Base-by-base conservation (phyloP, 1,140 invertebrate genomes). In the Lordiphosa stackelbergi region DNA sequence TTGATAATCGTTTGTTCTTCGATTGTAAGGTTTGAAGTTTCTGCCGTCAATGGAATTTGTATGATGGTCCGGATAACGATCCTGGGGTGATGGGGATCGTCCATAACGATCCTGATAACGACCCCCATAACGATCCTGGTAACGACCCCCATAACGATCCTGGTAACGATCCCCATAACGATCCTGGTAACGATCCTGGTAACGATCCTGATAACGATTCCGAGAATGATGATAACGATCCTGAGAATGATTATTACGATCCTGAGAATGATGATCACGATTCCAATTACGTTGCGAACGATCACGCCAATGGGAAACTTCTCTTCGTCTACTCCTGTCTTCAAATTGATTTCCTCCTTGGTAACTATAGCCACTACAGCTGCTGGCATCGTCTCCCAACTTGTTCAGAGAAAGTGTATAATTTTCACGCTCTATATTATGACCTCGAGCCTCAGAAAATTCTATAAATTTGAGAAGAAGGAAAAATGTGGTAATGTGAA, bases 371-470 rank as follows among this genome's bases (percentile, higher is more conserved):
- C n/a, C 6, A 1, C 52, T 1, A 5, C 43, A 4, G 1, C 40
- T 1, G 7, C 43, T 1, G 2, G 16, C 9, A 4, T 10, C n/a
- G 4, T 9, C 28, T 1, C 8, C 3, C 9, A 81, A 36, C 0
- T 31, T 22, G 16, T 37, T 41, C 48, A 86, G 35, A 0, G 84
- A 68, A 1, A n/a, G 5, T 5, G 51, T 57, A 45, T 86, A 86
- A 37, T 86, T 86, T 5, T 53, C 8, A 3, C 85, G 65, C 22
- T 86, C 91, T 36, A 93, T 91, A 34, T 88, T 42, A 63, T 93
- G 90, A 0, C 92, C 92, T 5, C 92, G 90, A 3, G 91, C 91
- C 10, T 78, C 84, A 58, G 90, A 85, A 69, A 92, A 92, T 45
- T 73, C 92, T 93, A 73, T 16, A 88, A 24, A 24, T 24, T 57